These are phyloP conservation scores for Clarias platycephalus DNA, from an alignment of 2,797 vertebrate genomes.

Conservation along the genomic window DNA sequence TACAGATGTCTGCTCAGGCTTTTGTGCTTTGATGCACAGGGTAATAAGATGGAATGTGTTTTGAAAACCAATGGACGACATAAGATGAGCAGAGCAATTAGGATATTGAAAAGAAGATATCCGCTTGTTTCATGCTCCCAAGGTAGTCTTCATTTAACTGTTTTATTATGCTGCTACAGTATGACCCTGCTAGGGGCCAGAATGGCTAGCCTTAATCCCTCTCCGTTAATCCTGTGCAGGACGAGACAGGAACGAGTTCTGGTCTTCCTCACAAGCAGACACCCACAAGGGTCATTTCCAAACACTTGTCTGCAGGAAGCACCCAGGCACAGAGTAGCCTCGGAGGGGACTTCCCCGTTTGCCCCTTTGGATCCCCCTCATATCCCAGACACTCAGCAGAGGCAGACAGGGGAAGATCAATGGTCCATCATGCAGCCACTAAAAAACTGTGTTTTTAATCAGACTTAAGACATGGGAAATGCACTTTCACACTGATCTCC, in stretches of 20 bases:
- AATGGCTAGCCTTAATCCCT: slow-evolving; percentile 45
- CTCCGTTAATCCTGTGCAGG: slow-evolving; percentile 22
- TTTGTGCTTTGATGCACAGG: neutral
- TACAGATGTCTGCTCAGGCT: slow-evolving; percentile 4
- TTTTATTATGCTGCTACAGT: slow-evolving; percentile 26
- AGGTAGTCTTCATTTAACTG: slow-evolving; percentile 16
- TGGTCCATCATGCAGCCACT: slow-evolving; percentile 18
- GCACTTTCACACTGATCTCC: slow-evolving; percentile 30
- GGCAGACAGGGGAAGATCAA: slow-evolving; percentile 29
- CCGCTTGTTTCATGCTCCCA: slow-evolving; percentile 9
- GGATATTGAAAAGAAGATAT: slow-evolving; percentile 21
- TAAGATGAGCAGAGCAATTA: slow-evolving; percentile 16
- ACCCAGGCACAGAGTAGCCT: slow-evolving; percentile 25
- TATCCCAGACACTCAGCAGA: slow-evolving; percentile 47
- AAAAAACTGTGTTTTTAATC: slow-evolving; percentile 36
- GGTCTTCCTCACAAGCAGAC: slow-evolving; percentile 56
- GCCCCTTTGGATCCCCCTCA: slow-evolving; percentile 24
- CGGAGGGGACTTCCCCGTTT: slow-evolving; percentile 29
- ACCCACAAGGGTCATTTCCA: slow-evolving; percentile 40
- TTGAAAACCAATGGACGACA: slow-evolving; percentile 1
- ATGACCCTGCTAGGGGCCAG: slow-evolving; percentile 36
- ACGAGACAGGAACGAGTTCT: slow-evolving; percentile 43
- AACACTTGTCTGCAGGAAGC: slow-evolving; percentile 57
- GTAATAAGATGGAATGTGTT: neutral
- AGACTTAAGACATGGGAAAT: slow-evolving; percentile 36